phyloP scores from a whole-genome alignment of 2,888 invertebrate species.

The Dicranocentrus wangi region DNA sequence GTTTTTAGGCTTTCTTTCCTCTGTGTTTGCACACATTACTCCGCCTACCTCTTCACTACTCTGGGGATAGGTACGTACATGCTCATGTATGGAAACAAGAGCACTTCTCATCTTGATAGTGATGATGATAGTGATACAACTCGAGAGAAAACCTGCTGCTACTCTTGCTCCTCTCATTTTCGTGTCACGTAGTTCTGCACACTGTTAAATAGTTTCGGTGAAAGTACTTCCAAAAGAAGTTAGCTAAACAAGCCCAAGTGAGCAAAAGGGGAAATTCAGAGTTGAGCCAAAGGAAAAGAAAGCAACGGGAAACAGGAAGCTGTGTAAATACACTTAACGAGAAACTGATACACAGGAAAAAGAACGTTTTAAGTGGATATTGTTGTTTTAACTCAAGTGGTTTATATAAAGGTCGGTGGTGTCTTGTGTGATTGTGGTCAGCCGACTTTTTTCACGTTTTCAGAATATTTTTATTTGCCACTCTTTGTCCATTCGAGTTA shows the following conservation, averaged over 20 bases:
- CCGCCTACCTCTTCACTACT: not conserved
- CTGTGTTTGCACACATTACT: not conserved
- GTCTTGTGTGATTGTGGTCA: not conserved
- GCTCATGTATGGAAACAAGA: not conserved
- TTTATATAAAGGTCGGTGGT: too few relatives aligned
- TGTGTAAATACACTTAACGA: conserved; percentile 3
- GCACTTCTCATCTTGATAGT: not conserved
- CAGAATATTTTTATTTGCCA: too few relatives aligned
- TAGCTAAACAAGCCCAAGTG: not conserved
- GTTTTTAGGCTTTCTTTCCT: not conserved
- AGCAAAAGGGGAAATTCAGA: not conserved
- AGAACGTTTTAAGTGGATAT: too few relatives aligned
- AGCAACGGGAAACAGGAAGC: not conserved
- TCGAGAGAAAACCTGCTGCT: conserved; percentile 4
- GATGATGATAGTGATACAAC: conserved; percentile 49
- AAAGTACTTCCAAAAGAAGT: not conserved
- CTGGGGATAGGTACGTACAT: not conserved
- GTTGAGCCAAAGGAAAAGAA: not conserved
- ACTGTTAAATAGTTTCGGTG: conserved; percentile 6
- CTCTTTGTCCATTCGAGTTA: not conserved
- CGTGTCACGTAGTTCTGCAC: conserved; percentile 12
- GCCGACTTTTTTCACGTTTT: not conserved
- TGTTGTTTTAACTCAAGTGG: too few relatives aligned
- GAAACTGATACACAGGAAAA: too few relatives aligned
- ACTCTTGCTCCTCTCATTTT: not conserved